Conservation (phyloP, 2,888 invertebrate genomes). For the Cenopis cana region DNA sequence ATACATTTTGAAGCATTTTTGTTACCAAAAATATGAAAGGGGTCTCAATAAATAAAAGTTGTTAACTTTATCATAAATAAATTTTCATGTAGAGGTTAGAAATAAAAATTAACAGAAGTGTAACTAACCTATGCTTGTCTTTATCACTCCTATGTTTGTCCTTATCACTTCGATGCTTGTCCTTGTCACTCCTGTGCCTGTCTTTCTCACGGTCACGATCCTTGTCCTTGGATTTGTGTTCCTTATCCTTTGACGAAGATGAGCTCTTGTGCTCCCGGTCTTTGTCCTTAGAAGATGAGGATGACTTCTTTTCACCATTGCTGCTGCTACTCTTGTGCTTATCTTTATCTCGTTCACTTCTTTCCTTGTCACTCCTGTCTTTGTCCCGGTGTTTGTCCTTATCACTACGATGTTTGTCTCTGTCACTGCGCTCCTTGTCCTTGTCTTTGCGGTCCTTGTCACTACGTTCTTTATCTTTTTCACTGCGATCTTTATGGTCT, state of each 20-base stretch:
- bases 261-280: conserved; percentile 64
- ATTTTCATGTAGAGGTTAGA: not conserved
- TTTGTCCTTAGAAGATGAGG: conserved; percentile 70
- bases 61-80: not conserved
- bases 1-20: too few species aligned
- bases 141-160: conserved; percentile 77
- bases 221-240: conserved; percentile 62
- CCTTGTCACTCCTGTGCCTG: conserved; percentile 73
- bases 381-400: conserved; percentile 54
- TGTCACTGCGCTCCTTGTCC: conserved; percentile 66
- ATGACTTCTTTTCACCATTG: conserved; percentile 68
- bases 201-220: conserved; percentile 72
- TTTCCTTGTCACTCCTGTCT: conserved; percentile 55
- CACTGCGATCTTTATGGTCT: conserved; percentile 60
- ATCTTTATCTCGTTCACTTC: conserved; percentile 61
- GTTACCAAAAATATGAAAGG: too few species aligned
- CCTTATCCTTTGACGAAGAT: conserved; percentile 63
- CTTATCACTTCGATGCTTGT: conserved; percentile 78
- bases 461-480: conserved; percentile 73
- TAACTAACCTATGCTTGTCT: conserved; percentile 83
- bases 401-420: conserved; percentile 61
- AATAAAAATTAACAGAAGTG: not conserved
- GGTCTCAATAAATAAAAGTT: too few species aligned
- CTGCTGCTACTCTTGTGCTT: conserved; percentile 64
- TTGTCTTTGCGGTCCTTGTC: conserved; percentile 61